These are phyloP conservation scores for Mixornis gularis DNA, from an alignment of 2,113 vertebrate genomes.

Conservation along the genomic window DNA sequence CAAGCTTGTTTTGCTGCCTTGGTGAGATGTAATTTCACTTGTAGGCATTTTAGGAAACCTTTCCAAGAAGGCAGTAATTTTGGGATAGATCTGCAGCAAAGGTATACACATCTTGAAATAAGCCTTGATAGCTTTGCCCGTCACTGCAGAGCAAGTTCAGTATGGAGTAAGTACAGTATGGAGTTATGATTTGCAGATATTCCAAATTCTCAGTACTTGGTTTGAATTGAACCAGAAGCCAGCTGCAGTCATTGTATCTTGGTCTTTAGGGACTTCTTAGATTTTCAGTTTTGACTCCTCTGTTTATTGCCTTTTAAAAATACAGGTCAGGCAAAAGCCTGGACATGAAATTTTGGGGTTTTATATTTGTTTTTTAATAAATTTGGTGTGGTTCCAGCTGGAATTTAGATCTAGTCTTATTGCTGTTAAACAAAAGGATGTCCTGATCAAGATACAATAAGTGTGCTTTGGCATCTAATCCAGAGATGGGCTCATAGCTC, in stretches of 20 bases:
- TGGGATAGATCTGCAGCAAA: not conserved
- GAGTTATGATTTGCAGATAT: not conserved
- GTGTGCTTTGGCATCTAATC: not conserved
- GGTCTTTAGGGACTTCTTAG: not conserved
- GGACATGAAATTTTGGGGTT: not conserved
- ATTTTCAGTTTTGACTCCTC: not conserved
- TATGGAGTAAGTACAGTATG: not conserved
- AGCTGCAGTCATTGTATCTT: not conserved
- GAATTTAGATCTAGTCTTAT: not conserved
- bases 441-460: not conserved
- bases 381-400: not conserved
- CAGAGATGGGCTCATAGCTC: not conserved
- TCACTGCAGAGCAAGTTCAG: not conserved
- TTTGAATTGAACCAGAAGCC: not conserved
- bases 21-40: not conserved
- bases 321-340: not conserved
- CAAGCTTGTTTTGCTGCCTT: slow-evolving; percentile 4
- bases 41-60: not conserved
- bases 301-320: not conserved
- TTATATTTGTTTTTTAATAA: not conserved
- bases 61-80: slow-evolving; percentile 11
- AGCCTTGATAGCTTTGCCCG: not conserved
- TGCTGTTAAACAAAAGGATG: not conserved
- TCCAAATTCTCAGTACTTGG: not conserved
- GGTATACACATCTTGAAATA: not conserved